phyloP scores from a whole-genome alignment of 1,140 invertebrate genomes.

The Phymastichus coffea region DNA sequence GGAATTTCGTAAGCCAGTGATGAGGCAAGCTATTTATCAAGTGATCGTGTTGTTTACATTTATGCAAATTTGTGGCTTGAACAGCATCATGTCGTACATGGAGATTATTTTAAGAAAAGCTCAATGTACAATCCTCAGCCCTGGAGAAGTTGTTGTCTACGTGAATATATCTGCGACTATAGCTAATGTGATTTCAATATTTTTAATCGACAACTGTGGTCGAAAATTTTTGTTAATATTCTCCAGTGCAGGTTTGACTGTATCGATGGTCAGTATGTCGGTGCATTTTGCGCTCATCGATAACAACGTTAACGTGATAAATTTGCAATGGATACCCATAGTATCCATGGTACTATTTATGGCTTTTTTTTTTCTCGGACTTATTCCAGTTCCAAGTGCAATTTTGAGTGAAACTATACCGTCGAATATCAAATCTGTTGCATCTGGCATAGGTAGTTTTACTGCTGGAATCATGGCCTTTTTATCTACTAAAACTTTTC shows the following conservation, averaged over 20 bases:
- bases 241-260: constrained; percentile 54
- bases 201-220: constrained; percentile 70
- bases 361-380: constrained; percentile 52
- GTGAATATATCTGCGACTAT: constrained; percentile 67
- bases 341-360: constrained; percentile 26
- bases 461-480: constrained; percentile 72
- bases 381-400: constrained; percentile 70
- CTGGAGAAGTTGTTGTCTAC: constrained; percentile 62
- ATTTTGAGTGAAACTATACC: constrained; percentile 73
- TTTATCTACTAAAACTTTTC: constrained; percentile 72
- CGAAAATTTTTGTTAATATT: constrained; percentile 67
- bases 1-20: constrained; percentile 7
- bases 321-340: constrained; percentile 35
- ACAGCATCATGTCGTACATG: constrained; percentile 71
- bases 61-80: constrained; percentile 76
- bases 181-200: constrained; percentile 51
- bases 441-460: constrained; percentile 67
- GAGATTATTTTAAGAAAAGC: constrained; percentile 70
- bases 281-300: constrained; percentile 64
- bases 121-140: constrained; percentile 52
- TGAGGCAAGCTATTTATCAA: constrained; percentile 64
- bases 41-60: constrained; percentile 67
- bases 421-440: constrained; percentile 65
- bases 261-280: constrained; percentile 59
- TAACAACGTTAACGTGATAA: constrained; percentile 48